Conservation (phyloP, 2,113 vertebrate genomes). For the Gobio gobio region DNA sequence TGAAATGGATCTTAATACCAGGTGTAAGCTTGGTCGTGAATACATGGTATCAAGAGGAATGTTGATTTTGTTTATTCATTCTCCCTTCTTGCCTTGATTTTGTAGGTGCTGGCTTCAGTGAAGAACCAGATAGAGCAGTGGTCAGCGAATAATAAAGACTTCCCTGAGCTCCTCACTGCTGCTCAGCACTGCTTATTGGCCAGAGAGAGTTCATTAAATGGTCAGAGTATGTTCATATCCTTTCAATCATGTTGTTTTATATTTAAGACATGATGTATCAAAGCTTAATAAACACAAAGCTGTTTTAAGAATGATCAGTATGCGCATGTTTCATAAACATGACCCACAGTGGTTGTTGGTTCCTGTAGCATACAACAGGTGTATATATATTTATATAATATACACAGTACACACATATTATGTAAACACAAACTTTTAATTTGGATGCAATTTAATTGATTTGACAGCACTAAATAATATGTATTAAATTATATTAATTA, state of each 20-base stretch:
- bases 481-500: too few relatives aligned
- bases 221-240: slow-evolving; percentile 62
- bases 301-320: not conserved
- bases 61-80: not conserved
- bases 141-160: slow-evolving; percentile 83
- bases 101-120: slow-evolving; percentile 90
- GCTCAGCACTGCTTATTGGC: slow-evolving; percentile 92
- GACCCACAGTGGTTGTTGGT: not conserved
- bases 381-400: not conserved
- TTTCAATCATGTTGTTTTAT: not conserved
- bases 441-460: too few relatives aligned
- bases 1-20: not conserved
- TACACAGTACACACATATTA: too few relatives aligned
- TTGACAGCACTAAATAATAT: too few relatives aligned
- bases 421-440: too few relatives aligned
- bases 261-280: not conserved
- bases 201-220: slow-evolving; percentile 76
- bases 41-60: not conserved
- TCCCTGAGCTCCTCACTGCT: slow-evolving; percentile 83
- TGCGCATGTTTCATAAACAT: not conserved
- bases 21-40: not conserved
- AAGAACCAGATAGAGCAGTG: slow-evolving; percentile 94
- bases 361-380: not conserved
- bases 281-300: not conserved
- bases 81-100: not conserved